Evolutionary conservation across 2,113 vertebrate species (phyloP).

Genomic region (Dromas ardeola): DNA sequence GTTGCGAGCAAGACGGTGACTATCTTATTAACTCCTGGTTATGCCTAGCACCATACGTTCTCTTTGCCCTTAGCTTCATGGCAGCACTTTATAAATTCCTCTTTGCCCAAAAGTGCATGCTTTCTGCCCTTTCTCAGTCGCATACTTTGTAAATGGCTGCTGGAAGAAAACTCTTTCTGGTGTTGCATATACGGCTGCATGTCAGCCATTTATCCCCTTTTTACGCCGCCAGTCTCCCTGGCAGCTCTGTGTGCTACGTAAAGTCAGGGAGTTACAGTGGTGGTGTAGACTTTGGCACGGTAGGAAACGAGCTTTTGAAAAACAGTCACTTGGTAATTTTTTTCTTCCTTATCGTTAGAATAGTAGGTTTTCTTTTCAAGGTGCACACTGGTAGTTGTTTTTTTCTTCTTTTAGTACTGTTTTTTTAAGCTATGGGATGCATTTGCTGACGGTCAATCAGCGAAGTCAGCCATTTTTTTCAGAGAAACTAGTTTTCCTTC

Average conservation of each 20-base stretch:
- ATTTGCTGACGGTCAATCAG: not conserved
- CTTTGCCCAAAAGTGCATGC: not conserved
- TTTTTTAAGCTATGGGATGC: not conserved
- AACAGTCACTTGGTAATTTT: not conserved
- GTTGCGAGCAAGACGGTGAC: not conserved
- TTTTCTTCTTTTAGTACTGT: not conserved
- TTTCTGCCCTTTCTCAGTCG: not conserved
- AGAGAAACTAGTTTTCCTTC: not conserved
- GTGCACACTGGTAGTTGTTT: not conserved
- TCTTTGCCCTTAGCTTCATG: not conserved
- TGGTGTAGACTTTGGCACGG: not conserved
- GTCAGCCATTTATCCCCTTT: not conserved
- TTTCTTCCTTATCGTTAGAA: not conserved
- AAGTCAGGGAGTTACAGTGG: not conserved
- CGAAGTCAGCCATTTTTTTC: not conserved
- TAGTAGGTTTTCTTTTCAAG: not conserved
- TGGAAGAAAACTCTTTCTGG: not conserved
- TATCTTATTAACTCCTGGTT: not conserved
- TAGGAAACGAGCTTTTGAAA: not conserved
- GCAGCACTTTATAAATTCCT: not conserved
- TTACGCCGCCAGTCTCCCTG: not conserved
- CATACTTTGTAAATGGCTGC: not conserved
- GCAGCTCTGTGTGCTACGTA: rapidly evolving
- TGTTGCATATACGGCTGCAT: not conserved
- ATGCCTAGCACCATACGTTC: not conserved